A percentile compares a stretch with the other conserved stretches of the same genome.
Evolutionary conservation across 2,888 invertebrate species (phyloP).

Genomic region (Trichogramma dendrolimi): DNA sequence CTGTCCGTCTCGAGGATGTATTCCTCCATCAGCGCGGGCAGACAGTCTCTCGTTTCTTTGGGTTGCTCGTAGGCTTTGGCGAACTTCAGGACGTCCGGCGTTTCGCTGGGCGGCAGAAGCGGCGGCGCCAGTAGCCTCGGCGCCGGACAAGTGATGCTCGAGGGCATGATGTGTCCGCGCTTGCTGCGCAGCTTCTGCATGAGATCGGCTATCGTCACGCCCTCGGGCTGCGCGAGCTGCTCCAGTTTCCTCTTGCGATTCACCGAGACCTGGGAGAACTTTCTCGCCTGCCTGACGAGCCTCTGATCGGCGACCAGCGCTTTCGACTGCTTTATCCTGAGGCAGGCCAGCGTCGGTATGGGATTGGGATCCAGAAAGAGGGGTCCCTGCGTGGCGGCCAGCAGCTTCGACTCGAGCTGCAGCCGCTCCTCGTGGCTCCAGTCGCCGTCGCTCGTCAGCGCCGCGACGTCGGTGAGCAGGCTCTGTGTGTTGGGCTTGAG

Average conservation of each 20-base stretch:
- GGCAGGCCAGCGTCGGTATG: constrained; percentile 71
- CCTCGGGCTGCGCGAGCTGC: constrained; percentile 75
- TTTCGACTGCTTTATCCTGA: constrained; percentile 70
- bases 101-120: constrained; percentile 46
- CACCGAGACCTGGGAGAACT: constrained; percentile 75
- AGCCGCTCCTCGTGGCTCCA: constrained; percentile 76
- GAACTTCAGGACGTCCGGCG: constrained; percentile 51
- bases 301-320: constrained; percentile 71
- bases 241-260: constrained; percentile 86
- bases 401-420: constrained; percentile 77
- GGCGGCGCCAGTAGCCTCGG: constrained; percentile 47
- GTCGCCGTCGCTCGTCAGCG: constrained; percentile 49
- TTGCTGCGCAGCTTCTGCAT: constrained; percentile 49
- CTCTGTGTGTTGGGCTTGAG: constrained; percentile 80
- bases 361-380: constrained; percentile 87
- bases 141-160: constrained; percentile 47
- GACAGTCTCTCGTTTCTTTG: constrained; percentile 65
- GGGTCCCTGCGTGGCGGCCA: constrained; percentile 80
- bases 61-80: constrained; percentile 62
- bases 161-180: constrained; percentile 42
- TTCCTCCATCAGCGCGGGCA: constrained; percentile 80
- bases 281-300: constrained; percentile 70
- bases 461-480: constrained; percentile 50
- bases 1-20: constrained; percentile 83
- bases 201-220: constrained; percentile 71